Conservation (phyloP, 1,140 invertebrate genomes). For the Drosophila nigrodunni region DNA sequence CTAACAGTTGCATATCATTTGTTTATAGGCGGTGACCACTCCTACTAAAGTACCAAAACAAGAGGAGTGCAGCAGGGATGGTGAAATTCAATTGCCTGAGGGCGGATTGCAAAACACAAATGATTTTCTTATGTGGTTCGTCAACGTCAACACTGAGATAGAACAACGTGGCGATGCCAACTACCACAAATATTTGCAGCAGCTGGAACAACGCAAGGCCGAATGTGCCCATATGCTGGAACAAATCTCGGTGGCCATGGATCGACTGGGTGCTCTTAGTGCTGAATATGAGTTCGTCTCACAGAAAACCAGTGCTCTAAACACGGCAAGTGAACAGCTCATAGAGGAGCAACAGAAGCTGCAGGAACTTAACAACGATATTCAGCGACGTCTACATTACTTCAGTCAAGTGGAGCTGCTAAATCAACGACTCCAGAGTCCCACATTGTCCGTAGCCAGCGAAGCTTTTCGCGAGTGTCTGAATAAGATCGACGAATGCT, state of each 20-base stretch:
- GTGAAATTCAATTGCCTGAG: conserved; percentile 39
- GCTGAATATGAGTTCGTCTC: conserved; percentile 94
- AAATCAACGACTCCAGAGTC: conserved; percentile 91
- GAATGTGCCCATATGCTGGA: conserved; percentile 90
- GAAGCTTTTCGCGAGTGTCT: conserved; percentile 93
- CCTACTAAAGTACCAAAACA: conserved; percentile 2
- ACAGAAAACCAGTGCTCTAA: conserved; percentile 95
- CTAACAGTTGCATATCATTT: background rate
- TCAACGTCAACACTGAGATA: conserved; percentile 79
- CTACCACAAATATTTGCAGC: conserved; percentile 87
- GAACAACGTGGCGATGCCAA: conserved; percentile 80
- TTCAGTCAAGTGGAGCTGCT: conserved; percentile 94
- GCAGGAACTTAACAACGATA: conserved; percentile 91
- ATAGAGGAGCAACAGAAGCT: conserved; percentile 94
- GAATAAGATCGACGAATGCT: conserved; percentile 93
- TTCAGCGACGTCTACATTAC: conserved; percentile 92
- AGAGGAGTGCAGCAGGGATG: background rate
- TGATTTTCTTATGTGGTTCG: conserved; percentile 80
- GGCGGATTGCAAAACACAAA: conserved; percentile 80
- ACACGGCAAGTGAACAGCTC: conserved; percentile 95
- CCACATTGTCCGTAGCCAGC: conserved; percentile 92
- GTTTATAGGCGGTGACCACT: conserved; percentile 40
- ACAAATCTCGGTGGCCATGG: conserved; percentile 90
- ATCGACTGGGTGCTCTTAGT: conserved; percentile 89
- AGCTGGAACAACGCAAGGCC: conserved; percentile 88